Conservation (phyloP, 1,140 invertebrate species). For the Dufourea novaeangliae region DNA sequence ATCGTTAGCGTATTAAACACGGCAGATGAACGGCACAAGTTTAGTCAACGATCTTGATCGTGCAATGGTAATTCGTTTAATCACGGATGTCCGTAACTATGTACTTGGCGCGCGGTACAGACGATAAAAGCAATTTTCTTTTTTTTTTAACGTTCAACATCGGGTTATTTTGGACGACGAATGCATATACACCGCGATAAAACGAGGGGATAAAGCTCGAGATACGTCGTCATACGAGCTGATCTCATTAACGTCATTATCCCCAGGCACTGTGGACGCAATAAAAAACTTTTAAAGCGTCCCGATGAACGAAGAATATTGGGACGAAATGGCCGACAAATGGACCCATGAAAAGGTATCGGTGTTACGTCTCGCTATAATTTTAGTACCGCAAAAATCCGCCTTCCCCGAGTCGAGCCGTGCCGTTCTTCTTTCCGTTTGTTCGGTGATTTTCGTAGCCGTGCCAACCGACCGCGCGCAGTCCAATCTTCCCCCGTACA, state of each 20-base stretch:
- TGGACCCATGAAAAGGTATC: conserved; percentile 13
- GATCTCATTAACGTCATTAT: not conserved
- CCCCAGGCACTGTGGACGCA: conserved; percentile 59
- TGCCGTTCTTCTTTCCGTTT: conserved; percentile 30
- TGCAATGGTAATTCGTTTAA: too few species aligned
- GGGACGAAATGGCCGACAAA: conserved; percentile 54
- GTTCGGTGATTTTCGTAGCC: conserved; percentile 35
- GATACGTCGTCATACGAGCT: not conserved
- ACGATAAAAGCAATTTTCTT: too few species aligned
- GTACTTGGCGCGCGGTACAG: too few species aligned
- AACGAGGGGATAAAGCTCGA: conserved; percentile 6
- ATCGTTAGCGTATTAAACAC: too few species aligned
- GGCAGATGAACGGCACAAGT: too few species aligned
- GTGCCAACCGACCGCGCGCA: not conserved
- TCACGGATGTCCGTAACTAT: too few species aligned
- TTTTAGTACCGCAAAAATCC: conserved; percentile 47
- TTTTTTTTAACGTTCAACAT: too few species aligned
- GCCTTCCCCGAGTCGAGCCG: too few species aligned
- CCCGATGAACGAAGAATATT: conserved; percentile 48
- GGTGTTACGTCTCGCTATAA: conserved; percentile 61
- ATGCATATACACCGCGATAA: too few species aligned
- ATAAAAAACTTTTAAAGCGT: conserved; percentile 57
- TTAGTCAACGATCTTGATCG: too few species aligned
- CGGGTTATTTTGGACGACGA: too few species aligned
- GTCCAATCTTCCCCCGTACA: not conserved